These are phyloP conservation scores for Echinops telfairi DNA, from an alignment of 2,113 vertebrate genomes.

Conservation along the genomic window DNA sequence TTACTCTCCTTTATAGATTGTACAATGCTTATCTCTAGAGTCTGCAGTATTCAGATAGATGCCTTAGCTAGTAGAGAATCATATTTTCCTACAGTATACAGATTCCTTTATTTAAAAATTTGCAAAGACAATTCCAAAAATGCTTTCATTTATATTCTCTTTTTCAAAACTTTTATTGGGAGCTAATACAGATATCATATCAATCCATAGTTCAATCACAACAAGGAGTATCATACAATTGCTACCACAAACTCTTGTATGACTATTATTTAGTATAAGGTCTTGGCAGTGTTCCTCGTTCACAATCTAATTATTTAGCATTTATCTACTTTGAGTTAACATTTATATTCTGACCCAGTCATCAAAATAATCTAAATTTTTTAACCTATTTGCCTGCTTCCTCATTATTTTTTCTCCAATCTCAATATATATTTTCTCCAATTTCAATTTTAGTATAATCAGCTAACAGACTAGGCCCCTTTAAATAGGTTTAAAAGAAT, in stretches of 20 bases:
- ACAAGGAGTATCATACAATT: too few species aligned
- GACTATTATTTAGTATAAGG: constrained; percentile 26
- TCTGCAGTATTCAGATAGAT: background rate
- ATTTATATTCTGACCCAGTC: constrained; percentile 56
- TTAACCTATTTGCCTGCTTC: constrained; percentile 61
- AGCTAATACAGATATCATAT: too few species aligned
- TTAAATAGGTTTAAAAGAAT: constrained; percentile 60
- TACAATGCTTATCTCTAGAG: background rate
- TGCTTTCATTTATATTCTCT: background rate
- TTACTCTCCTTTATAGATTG: background rate
- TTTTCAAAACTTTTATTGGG: background rate
- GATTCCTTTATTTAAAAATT: background rate
- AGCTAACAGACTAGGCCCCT: constrained; percentile 11
- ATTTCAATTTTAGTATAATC: constrained; percentile 59
- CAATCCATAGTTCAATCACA: too few species aligned
- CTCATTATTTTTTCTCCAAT: background rate
- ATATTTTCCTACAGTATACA: background rate
- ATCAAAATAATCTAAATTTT: constrained; percentile 30
- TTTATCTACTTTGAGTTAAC: constrained; percentile 28
- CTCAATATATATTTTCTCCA: constrained; percentile 4
- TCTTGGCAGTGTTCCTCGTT: constrained; percentile 41
- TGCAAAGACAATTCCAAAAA: background rate
- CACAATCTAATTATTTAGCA: constrained; percentile 33
- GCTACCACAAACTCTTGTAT: background rate
- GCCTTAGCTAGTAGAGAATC: background rate